Evolutionary conservation across 2,797 vertebrate genomes (phyloP).

Genomic region (Leptodactylus fallax): DNA sequence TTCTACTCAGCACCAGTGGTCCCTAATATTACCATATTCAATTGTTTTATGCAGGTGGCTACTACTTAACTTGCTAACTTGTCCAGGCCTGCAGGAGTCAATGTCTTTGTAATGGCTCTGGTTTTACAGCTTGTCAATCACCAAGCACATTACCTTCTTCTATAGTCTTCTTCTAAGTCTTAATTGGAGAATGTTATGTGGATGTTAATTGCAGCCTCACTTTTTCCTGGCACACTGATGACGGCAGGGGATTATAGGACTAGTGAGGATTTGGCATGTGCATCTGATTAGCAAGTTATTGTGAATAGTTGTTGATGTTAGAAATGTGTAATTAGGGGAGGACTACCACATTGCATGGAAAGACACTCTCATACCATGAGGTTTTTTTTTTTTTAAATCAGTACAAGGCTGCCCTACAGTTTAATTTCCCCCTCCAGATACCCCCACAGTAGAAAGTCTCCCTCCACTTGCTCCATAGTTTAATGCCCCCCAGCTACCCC

Average conservation of each 20-base stretch:
- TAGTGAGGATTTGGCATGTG: conserved; percentile 47
- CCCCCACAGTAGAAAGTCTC: no score
- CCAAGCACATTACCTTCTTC: conserved; percentile 5
- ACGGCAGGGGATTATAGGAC: conserved; percentile 54
- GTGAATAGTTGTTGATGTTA: conserved; percentile 49
- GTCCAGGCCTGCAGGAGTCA: not conserved
- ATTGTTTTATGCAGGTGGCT: no score
- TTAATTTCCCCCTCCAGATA: no score
- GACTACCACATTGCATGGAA: not conserved
- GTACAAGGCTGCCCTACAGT: no score
- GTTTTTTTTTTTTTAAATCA: not conserved
- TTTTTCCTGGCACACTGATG: conserved; percentile 62
- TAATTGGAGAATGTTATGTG: conserved; percentile 25
- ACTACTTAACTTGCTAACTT: no score
- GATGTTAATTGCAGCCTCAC: conserved; percentile 46
- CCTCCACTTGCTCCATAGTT: no score
- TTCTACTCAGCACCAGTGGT: not conserved
- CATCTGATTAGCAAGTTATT: conserved; percentile 58
- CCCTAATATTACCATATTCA: not conserved
- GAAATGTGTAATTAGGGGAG: conserved; percentile 33
- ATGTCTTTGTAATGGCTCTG: not conserved
- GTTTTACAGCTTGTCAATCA: not conserved
- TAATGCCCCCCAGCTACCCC: no score
- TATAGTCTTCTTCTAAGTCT: no score
- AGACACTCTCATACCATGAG: not conserved